Percentiles rank a stretch among this genome's conserved stretches.
Evolutionary conservation across 2,113 vertebrate genomes (phyloP).

Genomic region (Acrocephalus kingi): DNA sequence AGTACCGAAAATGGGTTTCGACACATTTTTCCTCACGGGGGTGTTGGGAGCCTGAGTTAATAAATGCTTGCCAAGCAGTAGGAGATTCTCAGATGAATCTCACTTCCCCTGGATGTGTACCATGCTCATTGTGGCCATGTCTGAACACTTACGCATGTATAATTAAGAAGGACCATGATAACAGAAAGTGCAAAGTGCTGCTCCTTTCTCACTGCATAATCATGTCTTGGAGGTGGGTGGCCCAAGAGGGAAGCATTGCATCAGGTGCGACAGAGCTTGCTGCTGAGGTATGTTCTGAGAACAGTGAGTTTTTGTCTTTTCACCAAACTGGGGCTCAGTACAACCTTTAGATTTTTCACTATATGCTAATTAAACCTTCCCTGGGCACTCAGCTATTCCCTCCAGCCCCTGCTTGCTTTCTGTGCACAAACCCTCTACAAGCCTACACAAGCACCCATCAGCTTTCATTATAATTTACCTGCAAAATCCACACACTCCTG

Average conservation of each 20-base stretch:
- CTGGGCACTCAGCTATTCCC: conserved; percentile 63
- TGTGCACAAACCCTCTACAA: conserved; percentile 44
- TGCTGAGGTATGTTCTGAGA: conserved; percentile 43
- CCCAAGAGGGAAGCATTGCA: conserved; percentile 43
- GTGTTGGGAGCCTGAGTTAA: conserved; percentile 47
- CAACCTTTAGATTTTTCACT: conserved; percentile 63
- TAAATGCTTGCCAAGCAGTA: conserved; percentile 24
- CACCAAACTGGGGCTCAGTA: not conserved
- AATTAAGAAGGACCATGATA: conserved; percentile 60
- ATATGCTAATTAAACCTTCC: conserved; percentile 68
- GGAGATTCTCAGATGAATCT: conserved; percentile 63
- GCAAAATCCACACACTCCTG: conserved; percentile 47
- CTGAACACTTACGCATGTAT: conserved; percentile 51
- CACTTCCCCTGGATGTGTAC: conserved; percentile 58
- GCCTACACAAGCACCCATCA: conserved; percentile 62
- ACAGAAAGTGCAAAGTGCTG: conserved; percentile 38
- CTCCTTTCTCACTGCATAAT: conserved; percentile 59
- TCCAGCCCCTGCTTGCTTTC: conserved; percentile 68
- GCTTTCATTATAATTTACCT: conserved; percentile 63
- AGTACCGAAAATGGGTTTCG: conserved; percentile 57
- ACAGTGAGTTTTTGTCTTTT: conserved; percentile 14
- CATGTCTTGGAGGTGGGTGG: conserved; percentile 64
- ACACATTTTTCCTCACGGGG: conserved; percentile 63
- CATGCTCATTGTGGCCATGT: conserved; percentile 43
- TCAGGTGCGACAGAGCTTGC: conserved; percentile 43